phyloP scores from a whole-genome alignment of 2,797 vertebrate genomes.

The Halcyon chelicuti region DNA sequence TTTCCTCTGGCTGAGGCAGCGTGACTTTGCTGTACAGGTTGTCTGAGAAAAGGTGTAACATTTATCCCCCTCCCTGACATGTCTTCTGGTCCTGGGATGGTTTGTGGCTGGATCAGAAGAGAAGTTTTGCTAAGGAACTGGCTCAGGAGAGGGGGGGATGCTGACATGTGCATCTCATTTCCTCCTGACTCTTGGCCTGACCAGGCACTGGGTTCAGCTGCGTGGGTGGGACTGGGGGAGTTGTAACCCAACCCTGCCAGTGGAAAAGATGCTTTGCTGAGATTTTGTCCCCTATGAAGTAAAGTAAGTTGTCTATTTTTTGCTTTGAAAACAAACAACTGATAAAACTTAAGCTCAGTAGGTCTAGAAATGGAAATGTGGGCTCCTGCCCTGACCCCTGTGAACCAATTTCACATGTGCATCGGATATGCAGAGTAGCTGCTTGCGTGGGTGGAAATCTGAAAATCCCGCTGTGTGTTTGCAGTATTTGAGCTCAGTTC shows the following conservation, averaged over 20 bases:
- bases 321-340: conserved; percentile 30
- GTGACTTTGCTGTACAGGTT: not conserved
- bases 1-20: not conserved
- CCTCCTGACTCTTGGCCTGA: not conserved
- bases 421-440: not conserved
- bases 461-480: not conserved
- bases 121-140: not conserved
- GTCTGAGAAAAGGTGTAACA: not conserved
- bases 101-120: not conserved
- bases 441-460: not conserved
- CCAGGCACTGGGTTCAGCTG: not conserved
- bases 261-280: conserved; percentile 6
- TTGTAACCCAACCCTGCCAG: not conserved
- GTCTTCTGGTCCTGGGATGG: not conserved
- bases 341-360: not conserved
- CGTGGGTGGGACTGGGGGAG: not conserved
- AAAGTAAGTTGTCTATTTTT: not conserved
- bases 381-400: not conserved
- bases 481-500: not conserved
- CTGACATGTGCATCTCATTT: conserved; percentile 25
- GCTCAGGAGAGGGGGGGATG: not conserved
- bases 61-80: not conserved
- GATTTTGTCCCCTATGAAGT: not conserved
- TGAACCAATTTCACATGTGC: not conserved
- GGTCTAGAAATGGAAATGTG: not conserved